Base-by-base conservation (phyloP, 1,140 invertebrate genomes). In the Semibalanus balanoides region DNA sequence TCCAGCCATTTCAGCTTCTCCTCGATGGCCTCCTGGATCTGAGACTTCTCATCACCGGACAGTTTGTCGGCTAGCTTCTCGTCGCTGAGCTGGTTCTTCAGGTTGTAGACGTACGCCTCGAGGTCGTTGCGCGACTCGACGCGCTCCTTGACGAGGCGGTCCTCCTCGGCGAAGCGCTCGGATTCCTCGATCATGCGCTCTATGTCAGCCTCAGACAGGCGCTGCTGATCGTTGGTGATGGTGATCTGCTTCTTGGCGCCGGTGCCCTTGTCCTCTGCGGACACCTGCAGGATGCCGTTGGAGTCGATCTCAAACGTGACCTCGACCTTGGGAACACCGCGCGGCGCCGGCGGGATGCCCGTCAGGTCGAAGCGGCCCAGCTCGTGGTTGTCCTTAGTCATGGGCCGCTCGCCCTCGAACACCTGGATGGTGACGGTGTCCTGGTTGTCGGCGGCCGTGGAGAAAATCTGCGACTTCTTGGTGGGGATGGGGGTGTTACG, bases 401-500 rank as follows among this genome's bases (percentile, higher is more conserved):
- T 98, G 35, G 97, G 94, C 82, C 97, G 90, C 86, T 99, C 97
- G 82, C 97, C 96, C 86, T 98, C 95, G 83, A 91, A 97, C 0
- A 97, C 94, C 85, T 98, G 96, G 83, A 99, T 99, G 70, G 96
- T 98, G 9, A 99, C 97, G 27, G 96, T 98, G 85, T 97, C 94
- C 83, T 99, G 97, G 83, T 99, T 99, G 82, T 99, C 97, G 31
- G 95, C 94, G 71, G 97, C 97, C 19, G 97, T 99, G 0, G 96
- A 98, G 89, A 99, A 99, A 80, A 99, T 96, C 83, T 99, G 97
- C 9, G 95, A 97, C 83, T 99, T 99, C 87, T 99, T 99, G n/a
- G 97, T 99, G 28, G 97, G 97, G 81, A 99, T 99, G 74, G 89
- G 88, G 40, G 88, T 89, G 82, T 99, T 99, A 82, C 97, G 85